Conservation (phyloP, 2,113 vertebrate species). For the Pelusios castaneus region DNA sequence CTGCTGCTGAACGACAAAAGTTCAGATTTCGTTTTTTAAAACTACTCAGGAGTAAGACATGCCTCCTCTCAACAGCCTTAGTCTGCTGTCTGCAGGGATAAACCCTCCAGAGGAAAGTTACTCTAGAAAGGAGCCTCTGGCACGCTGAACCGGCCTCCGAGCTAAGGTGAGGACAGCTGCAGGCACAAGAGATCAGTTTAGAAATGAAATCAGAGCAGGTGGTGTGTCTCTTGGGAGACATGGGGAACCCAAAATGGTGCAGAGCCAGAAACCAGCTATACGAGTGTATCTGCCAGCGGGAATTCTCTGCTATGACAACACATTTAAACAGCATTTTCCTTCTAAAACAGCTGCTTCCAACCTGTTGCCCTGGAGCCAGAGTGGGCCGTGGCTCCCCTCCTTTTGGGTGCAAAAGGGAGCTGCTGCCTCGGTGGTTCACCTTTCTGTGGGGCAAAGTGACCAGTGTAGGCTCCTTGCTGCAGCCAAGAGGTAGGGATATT, state of each 20-base stretch:
- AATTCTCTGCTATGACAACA: not conserved
- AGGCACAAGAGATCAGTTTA: not conserved
- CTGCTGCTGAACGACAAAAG: not conserved
- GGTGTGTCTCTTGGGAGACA: not conserved
- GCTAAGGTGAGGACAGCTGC: not conserved
- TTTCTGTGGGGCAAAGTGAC: too few relatives aligned
- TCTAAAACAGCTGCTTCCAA: not conserved
- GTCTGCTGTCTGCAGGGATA: not conserved
- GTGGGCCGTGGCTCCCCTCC: too few relatives aligned
- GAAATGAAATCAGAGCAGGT: not conserved
- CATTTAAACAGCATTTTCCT: not conserved
- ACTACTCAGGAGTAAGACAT: not conserved
- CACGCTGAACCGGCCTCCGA: not conserved
- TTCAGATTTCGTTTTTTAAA: not conserved
- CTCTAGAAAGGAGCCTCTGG: not conserved
- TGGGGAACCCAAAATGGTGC: too few relatives aligned
- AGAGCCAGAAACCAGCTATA: too few relatives aligned
- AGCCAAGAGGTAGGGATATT: too few relatives aligned
- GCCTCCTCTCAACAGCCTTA: not conserved
- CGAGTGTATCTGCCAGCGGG: not conserved
- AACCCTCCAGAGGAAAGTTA: not conserved
- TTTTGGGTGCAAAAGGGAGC: too few relatives aligned
- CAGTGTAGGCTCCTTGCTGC: too few relatives aligned
- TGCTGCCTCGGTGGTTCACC: too few relatives aligned
- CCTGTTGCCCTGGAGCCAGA: too few relatives aligned